These are phyloP conservation scores for Helicolenus hilgendorfi DNA, from an alignment of 2,797 vertebrate species.

Conservation along the genomic window DNA sequence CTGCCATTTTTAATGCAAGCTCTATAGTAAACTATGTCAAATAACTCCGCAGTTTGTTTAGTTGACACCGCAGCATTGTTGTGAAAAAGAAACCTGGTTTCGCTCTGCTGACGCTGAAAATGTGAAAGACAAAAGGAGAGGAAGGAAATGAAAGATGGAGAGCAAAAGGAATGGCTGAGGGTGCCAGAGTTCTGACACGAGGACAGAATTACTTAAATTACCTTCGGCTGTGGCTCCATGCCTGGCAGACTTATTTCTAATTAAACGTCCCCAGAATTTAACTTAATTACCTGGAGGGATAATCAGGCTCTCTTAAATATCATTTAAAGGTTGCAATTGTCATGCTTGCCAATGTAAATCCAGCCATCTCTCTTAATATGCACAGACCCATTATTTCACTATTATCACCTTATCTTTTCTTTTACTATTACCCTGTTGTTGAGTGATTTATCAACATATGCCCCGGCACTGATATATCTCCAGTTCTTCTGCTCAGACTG, in stretches of 20 bases:
- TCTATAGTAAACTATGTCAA: background rate
- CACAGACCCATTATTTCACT: conserved; percentile 60
- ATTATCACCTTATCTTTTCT: conserved; percentile 42
- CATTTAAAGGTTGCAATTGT: conserved; percentile 87
- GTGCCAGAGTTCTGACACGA: conserved; percentile 52
- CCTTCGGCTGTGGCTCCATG: conserved; percentile 72
- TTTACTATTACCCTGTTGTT: conserved; percentile 49
- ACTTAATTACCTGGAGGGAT: conserved; percentile 85
- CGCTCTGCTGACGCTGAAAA: conserved; percentile 36
- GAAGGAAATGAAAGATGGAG: conserved; percentile 49
- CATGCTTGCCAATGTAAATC: conserved; percentile 79
- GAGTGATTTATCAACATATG: conserved; percentile 62
- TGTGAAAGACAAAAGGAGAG: conserved; percentile 43
- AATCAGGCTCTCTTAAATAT: conserved; percentile 86
- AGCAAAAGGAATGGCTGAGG: conserved; percentile 26
- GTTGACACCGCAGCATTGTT: background rate
- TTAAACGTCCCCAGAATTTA: conserved; percentile 85
- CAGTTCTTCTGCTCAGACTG: conserved; percentile 40
- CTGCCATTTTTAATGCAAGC: background rate
- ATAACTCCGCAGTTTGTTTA: background rate
- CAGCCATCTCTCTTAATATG: conserved; percentile 56
- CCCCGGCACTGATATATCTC: conserved; percentile 38
- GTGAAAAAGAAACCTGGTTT: conserved; percentile 3
- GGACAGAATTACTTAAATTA: conserved; percentile 79
- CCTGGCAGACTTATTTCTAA: conserved; percentile 86